Percentiles rank a stretch among this genome's conserved stretches.
Evolutionary conservation across 2,888 invertebrate genomes (phyloP).

Genomic region (Diabrotica balteata): DNA sequence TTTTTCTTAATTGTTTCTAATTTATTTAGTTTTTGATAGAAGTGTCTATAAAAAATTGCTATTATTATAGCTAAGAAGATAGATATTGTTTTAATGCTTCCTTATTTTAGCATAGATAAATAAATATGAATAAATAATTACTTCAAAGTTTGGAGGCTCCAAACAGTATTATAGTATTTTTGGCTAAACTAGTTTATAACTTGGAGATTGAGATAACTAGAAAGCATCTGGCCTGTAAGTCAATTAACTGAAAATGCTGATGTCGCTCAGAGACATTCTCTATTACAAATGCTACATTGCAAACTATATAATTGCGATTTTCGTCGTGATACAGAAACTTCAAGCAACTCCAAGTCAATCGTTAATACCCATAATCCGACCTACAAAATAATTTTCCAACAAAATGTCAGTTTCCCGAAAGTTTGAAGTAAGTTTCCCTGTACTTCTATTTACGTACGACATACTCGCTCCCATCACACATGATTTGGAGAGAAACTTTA

Average conservation of each 20-base stretch:
- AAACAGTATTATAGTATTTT: no score
- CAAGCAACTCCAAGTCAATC: constrained; percentile 26
- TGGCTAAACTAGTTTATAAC: no score
- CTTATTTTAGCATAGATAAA: no score
- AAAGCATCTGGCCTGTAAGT: not conserved
- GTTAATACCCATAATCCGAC: constrained; percentile 31
- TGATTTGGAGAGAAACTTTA: constrained; percentile 25
- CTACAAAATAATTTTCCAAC: constrained; percentile 30
- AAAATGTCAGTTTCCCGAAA: constrained; percentile 26
- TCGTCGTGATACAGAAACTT: constrained; percentile 25
- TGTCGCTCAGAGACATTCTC: constrained; percentile 22
- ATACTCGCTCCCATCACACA: constrained; percentile 27
- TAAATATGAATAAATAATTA: no score
- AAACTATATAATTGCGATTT: constrained; percentile 29
- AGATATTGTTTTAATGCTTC: no score
- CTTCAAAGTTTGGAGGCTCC: no score
- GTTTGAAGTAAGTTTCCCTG: constrained; percentile 30
- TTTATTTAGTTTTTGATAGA: no score
- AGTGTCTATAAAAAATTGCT: no score
- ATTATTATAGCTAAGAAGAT: no score
- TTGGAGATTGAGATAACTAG: no score
- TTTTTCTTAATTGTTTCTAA: no score
- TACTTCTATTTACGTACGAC: constrained; percentile 30
- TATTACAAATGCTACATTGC: constrained; percentile 22
- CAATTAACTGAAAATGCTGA: constrained; percentile 3